Evolutionary conservation across 2,888 invertebrate genomes (phyloP).

Genomic region (Operophtera brumata): DNA sequence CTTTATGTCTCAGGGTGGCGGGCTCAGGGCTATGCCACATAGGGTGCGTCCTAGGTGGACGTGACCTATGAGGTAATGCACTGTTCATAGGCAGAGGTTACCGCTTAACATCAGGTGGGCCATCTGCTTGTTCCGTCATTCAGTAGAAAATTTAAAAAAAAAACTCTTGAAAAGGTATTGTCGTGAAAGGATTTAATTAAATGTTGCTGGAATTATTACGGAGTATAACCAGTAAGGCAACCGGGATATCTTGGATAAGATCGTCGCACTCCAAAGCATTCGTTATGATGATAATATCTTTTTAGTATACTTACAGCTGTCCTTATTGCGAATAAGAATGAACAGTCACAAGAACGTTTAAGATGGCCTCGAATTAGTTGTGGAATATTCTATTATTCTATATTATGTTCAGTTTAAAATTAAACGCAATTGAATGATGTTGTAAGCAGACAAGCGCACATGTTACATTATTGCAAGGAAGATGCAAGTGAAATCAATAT

Average conservation of each 20-base stretch:
- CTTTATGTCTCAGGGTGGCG: too few species aligned
- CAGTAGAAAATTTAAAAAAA: too few species aligned
- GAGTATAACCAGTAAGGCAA: slow-evolving; percentile 11
- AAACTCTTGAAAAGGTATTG: slow-evolving; percentile 3
- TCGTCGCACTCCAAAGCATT: slow-evolving; percentile 53
- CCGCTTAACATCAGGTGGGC: too few species aligned
- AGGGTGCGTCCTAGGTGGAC: too few species aligned
- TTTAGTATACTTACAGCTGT: slow-evolving; percentile 34
- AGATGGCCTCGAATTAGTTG: slow-evolving; percentile 41
- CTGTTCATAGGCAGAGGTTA: too few species aligned
- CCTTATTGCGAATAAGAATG: slow-evolving; percentile 52
- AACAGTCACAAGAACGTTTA: slow-evolving; percentile 38
- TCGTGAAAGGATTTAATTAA: slow-evolving; percentile 2
- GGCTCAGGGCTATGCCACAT: too few species aligned
- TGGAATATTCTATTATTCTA: slow-evolving; percentile 38
- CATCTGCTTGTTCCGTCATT: too few species aligned
- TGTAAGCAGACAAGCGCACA: slow-evolving; percentile 19
- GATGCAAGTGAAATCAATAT: slow-evolving; percentile 41
- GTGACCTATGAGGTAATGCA: too few species aligned
- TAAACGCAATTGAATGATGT: slow-evolving; percentile 22
- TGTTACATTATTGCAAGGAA: slow-evolving; percentile 24
- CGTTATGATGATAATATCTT: slow-evolving; percentile 54
- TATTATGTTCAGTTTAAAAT: slow-evolving; percentile 21
- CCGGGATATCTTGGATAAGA: slow-evolving; percentile 44
- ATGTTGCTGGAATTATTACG: background rate